Conservation (phyloP, 2,113 vertebrate genomes). For the Condylura cristata region DNA sequence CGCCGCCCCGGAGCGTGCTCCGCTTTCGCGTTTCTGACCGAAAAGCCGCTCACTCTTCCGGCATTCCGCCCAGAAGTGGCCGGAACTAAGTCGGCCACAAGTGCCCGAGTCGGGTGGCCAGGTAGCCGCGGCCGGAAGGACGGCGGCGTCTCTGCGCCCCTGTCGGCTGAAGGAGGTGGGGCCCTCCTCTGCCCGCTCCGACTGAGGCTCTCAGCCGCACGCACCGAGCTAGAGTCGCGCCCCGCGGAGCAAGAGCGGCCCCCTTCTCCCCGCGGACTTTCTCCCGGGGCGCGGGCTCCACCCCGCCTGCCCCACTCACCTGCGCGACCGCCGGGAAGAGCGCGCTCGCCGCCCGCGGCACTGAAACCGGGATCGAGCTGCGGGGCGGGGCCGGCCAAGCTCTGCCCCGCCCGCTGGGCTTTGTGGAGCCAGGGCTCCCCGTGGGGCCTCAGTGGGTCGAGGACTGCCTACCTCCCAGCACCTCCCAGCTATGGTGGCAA, state of each 20-base stretch:
- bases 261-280: background rate
- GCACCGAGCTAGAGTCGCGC: background rate
- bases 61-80: background rate
- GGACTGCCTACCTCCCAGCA: no score
- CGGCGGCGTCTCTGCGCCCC: background rate
- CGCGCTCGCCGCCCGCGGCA: background rate
- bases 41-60: background rate
- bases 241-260: background rate
- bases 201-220: background rate
- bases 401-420: conserved; percentile 39
- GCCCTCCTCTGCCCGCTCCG: background rate
- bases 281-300: background rate
- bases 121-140: background rate
- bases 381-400: background rate
- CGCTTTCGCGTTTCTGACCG: background rate
- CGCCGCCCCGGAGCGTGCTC: background rate
- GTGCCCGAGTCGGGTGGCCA: background rate
- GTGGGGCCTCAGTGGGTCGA: background rate
- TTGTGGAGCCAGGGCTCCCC: background rate
- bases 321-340: background rate
- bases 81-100: background rate
- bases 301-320: conserved; percentile 38
- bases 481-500: background rate
- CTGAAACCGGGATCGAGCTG: background rate
- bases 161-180: background rate